Percentiles rank a stretch among this genome's conserved stretches.
These are phyloP conservation scores for Sorex fumeus DNA, from an alignment of 2,113 vertebrate species.

Conservation along the genomic window DNA sequence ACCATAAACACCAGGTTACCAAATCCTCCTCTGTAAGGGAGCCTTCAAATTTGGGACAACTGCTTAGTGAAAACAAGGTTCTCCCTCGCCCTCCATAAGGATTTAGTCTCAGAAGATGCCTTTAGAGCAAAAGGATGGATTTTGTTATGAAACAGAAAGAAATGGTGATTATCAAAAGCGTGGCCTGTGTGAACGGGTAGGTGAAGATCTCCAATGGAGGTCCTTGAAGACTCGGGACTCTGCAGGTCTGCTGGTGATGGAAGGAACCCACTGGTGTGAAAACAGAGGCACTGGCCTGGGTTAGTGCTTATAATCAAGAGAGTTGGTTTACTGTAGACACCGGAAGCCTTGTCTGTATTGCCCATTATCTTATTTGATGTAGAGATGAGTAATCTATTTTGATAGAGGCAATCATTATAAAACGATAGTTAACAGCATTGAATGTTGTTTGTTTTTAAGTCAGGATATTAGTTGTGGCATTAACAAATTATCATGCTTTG, in stretches of 20 bases:
- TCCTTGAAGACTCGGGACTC: not conserved
- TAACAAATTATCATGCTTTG: not conserved
- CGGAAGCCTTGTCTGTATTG: not conserved
- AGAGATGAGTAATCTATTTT: not conserved
- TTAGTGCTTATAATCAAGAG: not conserved
- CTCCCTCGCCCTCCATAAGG: too few species aligned
- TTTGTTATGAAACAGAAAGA: slow-evolving; percentile 26
- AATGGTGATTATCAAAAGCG: not conserved
- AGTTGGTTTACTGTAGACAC: not conserved
- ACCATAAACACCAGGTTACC: too few species aligned
- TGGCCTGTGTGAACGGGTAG: not conserved
- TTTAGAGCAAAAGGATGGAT: not conserved
- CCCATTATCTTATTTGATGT: not conserved
- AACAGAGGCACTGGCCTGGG: rapidly evolving
- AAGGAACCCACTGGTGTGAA: too few species aligned
- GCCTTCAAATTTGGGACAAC: slow-evolving; percentile 18
- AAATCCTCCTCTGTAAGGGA: slow-evolving; percentile 28
- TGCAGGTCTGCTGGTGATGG: too few species aligned
- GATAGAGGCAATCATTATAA: slow-evolving; percentile 11
- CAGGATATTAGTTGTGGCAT: not conserved
- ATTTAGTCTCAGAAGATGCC: slow-evolving; percentile 18
- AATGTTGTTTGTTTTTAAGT: slow-evolving; percentile 13
- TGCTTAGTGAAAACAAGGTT: not conserved
- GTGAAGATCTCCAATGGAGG: not conserved
- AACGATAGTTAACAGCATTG: not conserved